Evolutionary conservation across 2,113 vertebrate species (phyloP).

Genomic region (Orcinus orca): DNA sequence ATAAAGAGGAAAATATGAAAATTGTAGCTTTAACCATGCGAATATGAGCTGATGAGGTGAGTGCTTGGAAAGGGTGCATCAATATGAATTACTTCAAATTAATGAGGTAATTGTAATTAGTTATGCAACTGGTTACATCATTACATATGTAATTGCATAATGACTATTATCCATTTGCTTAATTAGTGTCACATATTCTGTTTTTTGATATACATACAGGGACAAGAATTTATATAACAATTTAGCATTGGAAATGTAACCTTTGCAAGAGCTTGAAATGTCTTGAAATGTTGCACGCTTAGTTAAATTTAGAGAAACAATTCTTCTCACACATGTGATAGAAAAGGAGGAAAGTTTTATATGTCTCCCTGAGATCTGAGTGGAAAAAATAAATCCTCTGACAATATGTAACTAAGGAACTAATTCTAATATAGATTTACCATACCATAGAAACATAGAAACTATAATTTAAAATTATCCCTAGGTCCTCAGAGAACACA

Average conservation of each 20-base stretch:
- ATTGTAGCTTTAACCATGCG: neutral
- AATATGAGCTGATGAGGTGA: neutral
- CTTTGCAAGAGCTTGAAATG: neutral
- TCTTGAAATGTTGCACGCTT: neutral
- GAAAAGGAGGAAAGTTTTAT: neutral
- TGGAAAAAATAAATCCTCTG: neutral
- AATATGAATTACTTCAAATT: neutral
- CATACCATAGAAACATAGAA: neutral
- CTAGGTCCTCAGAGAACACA: too few species aligned
- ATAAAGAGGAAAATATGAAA: neutral
- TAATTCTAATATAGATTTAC: neutral
- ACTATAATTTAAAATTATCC: neutral
- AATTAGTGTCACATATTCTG: neutral
- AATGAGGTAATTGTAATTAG: neutral
- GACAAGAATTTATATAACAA: neutral
- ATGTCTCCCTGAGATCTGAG: neutral
- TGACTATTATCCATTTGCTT: neutral
- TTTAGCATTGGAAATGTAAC: neutral
- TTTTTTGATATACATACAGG: neutral
- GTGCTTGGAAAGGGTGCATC: neutral
- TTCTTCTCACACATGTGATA: neutral
- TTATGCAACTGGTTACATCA: neutral
- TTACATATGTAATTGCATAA: neutral
- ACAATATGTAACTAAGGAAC: neutral
- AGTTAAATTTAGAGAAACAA: neutral